These are phyloP conservation scores for Caenorhabditis sp. DNA, from an alignment of 2,888 invertebrate genomes.

Conservation along the genomic window DNA sequence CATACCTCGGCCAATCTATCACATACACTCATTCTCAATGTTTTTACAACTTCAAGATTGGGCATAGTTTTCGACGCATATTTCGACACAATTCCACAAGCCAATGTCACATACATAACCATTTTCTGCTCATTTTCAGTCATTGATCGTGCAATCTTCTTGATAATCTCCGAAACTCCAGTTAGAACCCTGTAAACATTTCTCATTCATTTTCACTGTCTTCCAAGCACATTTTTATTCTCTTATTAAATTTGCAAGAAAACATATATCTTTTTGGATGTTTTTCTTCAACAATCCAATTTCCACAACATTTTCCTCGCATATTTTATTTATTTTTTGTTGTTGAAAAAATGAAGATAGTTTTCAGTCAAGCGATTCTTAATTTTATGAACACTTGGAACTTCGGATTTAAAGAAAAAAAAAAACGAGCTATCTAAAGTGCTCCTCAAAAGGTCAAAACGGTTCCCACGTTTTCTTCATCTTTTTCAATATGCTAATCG, in stretches of 20 bases:
- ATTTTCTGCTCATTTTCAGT: conserved; percentile 33
- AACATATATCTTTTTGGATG: background rate
- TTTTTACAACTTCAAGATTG: conserved; percentile 12
- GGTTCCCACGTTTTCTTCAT: background rate
- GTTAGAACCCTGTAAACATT: conserved; percentile 24
- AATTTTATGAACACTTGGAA: background rate
- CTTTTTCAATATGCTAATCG: conserved; percentile 1
- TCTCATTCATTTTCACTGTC: background rate
- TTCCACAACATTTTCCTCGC: conserved; percentile 14
- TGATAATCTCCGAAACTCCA: conserved; percentile 38
- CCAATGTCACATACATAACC: conserved; percentile 30
- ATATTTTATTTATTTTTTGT: background rate
- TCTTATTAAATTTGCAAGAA: conserved; percentile 2
- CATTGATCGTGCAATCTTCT: conserved; percentile 38
- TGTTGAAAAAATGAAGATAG: too few relatives aligned
- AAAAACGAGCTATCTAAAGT: conserved; percentile 12
- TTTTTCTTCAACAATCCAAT: conserved; percentile 27
- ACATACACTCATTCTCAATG: conserved; percentile 37
- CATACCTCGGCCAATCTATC: conserved; percentile 40
- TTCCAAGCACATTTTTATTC: background rate
- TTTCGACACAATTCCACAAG: conserved; percentile 31
- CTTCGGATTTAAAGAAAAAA: background rate
- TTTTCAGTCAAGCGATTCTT: too few relatives aligned
- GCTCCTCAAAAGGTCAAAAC: background rate
- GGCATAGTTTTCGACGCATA: conserved; percentile 10